A percentile compares a stretch with the other conserved stretches of the same genome.
Conservation (phyloP, 2,797 vertebrate genomes). For the Aldrovandia affinis region DNA sequence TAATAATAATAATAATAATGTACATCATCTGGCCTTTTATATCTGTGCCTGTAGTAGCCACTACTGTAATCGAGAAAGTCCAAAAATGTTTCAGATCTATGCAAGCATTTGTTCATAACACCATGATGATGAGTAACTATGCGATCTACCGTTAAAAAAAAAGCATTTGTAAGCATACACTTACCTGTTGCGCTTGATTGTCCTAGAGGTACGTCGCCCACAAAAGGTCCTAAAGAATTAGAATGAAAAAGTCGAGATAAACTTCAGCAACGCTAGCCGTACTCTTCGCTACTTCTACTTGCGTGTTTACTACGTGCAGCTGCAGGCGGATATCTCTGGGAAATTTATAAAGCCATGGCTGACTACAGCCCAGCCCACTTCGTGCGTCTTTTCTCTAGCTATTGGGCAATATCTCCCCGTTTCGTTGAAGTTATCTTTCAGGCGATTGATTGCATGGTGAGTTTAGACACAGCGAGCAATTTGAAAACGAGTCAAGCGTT, state of each 20-base stretch:
- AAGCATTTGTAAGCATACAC: neutral
- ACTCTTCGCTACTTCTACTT: constrained; percentile 8
- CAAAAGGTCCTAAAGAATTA: constrained; percentile 40
- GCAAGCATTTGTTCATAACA: neutral
- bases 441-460: constrained; percentile 56
- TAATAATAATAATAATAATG: neutral
- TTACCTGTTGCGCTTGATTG: constrained; percentile 39
- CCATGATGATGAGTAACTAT: neutral
- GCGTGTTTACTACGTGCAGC: constrained; percentile 67
- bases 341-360: constrained; percentile 71
- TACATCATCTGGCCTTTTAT: neutral
- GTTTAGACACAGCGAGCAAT: constrained; percentile 30
- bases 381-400: constrained; percentile 39
- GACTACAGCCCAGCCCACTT: constrained; percentile 65
- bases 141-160: neutral
- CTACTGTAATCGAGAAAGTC: neutral
- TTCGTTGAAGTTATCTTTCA: constrained; percentile 38
- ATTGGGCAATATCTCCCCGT: constrained; percentile 51
- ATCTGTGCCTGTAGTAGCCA: neutral
- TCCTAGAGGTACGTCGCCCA: constrained; percentile 18
- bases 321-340: constrained; percentile 64
- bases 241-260: neutral
- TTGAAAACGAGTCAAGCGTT: neutral
- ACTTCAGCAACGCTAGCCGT: neutral
- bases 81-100: neutral